Conservation (phyloP, 30 jellyfish, hydroid and myxozoan genomes). For the Pelagia noctiluca region DNA sequence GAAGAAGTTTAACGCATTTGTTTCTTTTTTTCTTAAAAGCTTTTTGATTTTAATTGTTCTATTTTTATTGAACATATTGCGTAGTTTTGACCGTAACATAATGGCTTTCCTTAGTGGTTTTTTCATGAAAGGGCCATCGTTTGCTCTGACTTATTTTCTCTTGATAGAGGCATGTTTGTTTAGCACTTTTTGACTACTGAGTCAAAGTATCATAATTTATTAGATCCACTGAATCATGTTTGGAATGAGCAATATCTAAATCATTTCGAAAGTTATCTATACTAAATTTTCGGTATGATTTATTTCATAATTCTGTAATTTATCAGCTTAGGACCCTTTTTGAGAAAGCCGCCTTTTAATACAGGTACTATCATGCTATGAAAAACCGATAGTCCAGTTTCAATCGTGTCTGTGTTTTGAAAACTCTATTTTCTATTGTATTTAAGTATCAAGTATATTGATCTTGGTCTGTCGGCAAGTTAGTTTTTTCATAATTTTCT, state of each 20-base stretch:
- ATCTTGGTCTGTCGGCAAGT: constrained; percentile 48
- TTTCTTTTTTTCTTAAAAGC: neutral
- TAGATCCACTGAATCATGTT: no score
- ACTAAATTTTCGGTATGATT: constrained; percentile 11
- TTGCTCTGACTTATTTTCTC: no score
- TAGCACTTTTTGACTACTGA: no score
- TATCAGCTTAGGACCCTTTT: constrained; percentile 5
- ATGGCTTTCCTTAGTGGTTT: constrained; percentile 5
- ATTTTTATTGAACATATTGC: neutral
- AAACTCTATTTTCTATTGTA: constrained; percentile 32
- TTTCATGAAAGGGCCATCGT: no score
- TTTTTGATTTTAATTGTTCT: neutral
- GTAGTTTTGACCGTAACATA: constrained; percentile 3
- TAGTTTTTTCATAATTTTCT: constrained; percentile 15
- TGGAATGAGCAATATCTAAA: no score
- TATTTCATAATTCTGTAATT: constrained; percentile 14
- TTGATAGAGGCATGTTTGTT: no score
- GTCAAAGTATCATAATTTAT: no score
- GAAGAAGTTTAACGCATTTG: neutral
- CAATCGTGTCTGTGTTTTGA: constrained; percentile 34
- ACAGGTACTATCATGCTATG: constrained; percentile 38
- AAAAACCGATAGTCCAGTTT: constrained; percentile 62
- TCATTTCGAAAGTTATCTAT: no score
- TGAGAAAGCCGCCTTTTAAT: constrained; percentile 40
- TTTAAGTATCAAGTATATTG: constrained; percentile 17